A percentile compares a stretch with the other conserved stretches of the same genome.
phyloP scores from a whole-genome alignment of 2,888 invertebrate species.

The Aplocera efformata region DNA sequence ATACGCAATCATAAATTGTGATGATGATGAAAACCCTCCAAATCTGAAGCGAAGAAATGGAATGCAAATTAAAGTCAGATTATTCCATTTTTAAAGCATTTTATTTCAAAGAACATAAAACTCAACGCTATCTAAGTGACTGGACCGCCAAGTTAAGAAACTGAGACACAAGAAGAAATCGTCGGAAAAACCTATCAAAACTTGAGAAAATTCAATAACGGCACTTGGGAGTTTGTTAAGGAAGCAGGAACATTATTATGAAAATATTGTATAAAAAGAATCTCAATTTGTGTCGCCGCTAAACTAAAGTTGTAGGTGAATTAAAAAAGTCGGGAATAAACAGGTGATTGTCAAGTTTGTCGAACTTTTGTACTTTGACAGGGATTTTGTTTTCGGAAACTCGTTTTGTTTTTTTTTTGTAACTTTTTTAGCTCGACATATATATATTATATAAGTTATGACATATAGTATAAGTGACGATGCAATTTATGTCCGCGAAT shows the following conservation, averaged over 20 bases:
- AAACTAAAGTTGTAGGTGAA: slow-evolving; percentile 54
- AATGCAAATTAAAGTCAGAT: too few relatives aligned
- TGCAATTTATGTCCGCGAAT: too few relatives aligned
- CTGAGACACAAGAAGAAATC: slow-evolving; percentile 65
- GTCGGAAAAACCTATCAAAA: slow-evolving; percentile 79
- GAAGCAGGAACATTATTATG: slow-evolving; percentile 70
- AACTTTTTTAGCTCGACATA: too few relatives aligned
- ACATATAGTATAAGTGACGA: too few relatives aligned
- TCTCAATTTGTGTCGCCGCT: slow-evolving; percentile 70
- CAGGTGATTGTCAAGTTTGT: slow-evolving; percentile 17
- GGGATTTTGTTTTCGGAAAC: not conserved
- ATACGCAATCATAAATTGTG: too few relatives aligned
- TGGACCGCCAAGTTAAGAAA: slow-evolving; percentile 57
- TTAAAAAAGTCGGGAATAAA: slow-evolving; percentile 11
- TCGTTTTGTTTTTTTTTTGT: too few relatives aligned
- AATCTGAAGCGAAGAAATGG: too few relatives aligned
- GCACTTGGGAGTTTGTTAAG: slow-evolving; percentile 77
- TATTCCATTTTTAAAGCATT: too few relatives aligned
- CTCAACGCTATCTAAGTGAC: slow-evolving; percentile 52
- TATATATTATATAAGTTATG: too few relatives aligned
- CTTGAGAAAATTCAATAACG: slow-evolving; percentile 79
- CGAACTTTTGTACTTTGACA: slow-evolving; percentile 12
- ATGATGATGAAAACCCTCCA: too few relatives aligned
- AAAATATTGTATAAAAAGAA: slow-evolving; percentile 42
- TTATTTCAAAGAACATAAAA: too few relatives aligned